Conservation (phyloP, 2,888 invertebrate genomes). For the Agonum fuliginosum region DNA sequence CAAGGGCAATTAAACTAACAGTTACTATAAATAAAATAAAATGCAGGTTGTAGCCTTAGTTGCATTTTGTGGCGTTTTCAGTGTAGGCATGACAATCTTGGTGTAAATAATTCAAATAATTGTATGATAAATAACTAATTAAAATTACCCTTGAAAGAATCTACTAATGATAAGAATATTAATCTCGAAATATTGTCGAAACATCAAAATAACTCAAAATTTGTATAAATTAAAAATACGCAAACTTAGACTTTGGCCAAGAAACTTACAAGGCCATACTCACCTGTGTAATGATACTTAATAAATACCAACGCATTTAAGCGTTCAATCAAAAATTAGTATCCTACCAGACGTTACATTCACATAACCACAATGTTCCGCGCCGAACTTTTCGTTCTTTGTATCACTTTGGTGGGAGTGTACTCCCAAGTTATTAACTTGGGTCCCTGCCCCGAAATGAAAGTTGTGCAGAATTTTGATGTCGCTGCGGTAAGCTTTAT, state of each 20-base stretch:
- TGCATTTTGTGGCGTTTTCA: no score
- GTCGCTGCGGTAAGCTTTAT: conserved; percentile 76
- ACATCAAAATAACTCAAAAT: no score
- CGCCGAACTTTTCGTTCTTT: neutral
- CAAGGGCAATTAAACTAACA: neutral
- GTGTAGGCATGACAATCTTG: no score
- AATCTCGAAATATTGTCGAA: no score
- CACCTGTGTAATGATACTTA: conserved; percentile 8
- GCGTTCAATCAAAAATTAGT: neutral
- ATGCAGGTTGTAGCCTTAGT: neutral
- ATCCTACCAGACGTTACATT: no score
- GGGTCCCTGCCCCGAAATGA: conserved; percentile 79
- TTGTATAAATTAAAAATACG: no score
- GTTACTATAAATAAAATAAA: conserved; percentile 6
- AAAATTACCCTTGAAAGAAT: neutral
- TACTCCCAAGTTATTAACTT: conserved; percentile 79
- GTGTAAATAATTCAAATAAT: no score
- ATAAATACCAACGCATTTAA: neutral
- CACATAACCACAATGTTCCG: neutral
- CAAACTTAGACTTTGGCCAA: conserved; percentile 6
- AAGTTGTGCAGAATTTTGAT: conserved; percentile 78
- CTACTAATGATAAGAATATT: no score
- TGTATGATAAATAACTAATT: no score
- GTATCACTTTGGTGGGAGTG: conserved; percentile 41
- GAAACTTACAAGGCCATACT: neutral